Evolutionary conservation across 2,888 invertebrate species (phyloP).

Genomic region (Hartigia nigra): DNA sequence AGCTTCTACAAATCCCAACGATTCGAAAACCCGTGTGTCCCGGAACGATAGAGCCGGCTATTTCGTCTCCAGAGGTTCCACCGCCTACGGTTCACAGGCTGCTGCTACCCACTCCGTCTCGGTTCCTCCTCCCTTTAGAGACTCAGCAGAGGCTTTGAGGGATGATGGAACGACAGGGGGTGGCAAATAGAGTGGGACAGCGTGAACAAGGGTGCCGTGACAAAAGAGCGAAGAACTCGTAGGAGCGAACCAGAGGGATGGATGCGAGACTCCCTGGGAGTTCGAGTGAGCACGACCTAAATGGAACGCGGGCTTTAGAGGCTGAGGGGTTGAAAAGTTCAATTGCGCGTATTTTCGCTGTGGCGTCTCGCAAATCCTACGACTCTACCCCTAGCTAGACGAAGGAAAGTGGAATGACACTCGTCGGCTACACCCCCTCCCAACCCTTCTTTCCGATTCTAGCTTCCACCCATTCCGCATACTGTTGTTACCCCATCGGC

Average conservation of each 20-base stretch:
- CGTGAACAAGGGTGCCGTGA: constrained; percentile 62
- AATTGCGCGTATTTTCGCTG: constrained; percentile 65
- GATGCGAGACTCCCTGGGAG: constrained; percentile 17
- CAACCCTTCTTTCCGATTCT: not conserved
- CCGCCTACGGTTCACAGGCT: not conserved
- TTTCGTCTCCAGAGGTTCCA: not conserved
- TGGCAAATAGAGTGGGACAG: constrained; percentile 60
- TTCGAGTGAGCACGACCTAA: constrained; percentile 24
- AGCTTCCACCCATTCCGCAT: not conserved
- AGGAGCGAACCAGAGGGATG: constrained; percentile 20
- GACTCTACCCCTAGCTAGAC: constrained; percentile 35
- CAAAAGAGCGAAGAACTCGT: constrained; percentile 57
- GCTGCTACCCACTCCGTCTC: not conserved
- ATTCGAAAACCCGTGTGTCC: not conserved
- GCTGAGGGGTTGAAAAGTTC: constrained; percentile 64
- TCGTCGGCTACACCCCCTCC: constrained; percentile 23
- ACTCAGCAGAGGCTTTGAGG: constrained; percentile 46
- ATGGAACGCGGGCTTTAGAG: constrained; percentile 30
- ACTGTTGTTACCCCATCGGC: not conserved
- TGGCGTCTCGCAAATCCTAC: constrained; percentile 62
- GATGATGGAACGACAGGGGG: constrained; percentile 51
- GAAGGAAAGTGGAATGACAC: constrained; percentile 46
- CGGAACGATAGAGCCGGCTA: not conserved
- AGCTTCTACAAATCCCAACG: constrained; percentile 41
- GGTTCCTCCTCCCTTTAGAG: not conserved